phyloP scores from a whole-genome alignment of 2,888 invertebrate genomes.

The Leucophenga maculata region DNA sequence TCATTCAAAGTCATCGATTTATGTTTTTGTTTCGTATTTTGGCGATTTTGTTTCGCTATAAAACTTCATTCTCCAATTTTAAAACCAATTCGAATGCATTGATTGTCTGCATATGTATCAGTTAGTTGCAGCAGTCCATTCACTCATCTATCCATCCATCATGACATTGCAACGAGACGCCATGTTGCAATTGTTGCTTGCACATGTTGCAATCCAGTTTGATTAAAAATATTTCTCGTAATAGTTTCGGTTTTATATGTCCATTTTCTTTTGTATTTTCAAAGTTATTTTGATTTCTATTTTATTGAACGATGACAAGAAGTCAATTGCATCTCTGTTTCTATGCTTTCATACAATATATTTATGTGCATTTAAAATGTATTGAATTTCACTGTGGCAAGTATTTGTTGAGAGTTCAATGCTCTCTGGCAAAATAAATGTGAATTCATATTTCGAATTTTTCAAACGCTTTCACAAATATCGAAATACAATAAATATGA shows the following conservation, averaged over 20 bases:
- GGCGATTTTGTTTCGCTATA: constrained; percentile 44
- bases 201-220: constrained; percentile 23
- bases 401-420: too few relatives aligned
- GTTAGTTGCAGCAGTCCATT: background rate
- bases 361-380: too few relatives aligned
- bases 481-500: too few relatives aligned
- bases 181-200: constrained; percentile 22
- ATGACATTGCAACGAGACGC: background rate
- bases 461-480: too few relatives aligned
- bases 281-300: too few relatives aligned
- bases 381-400: too few relatives aligned
- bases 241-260: background rate
- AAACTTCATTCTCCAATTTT: background rate
- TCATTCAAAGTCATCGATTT: constrained; percentile 63
- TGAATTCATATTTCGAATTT: too few relatives aligned
- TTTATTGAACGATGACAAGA: background rate
- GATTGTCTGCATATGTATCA: background rate
- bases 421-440: too few relatives aligned
- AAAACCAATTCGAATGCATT: background rate
- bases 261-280: too few relatives aligned
- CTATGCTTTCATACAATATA: too few relatives aligned
- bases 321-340: background rate
- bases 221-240: constrained; percentile 5
- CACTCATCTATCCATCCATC: background rate
- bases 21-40: constrained; percentile 50